Conservation (phyloP, 2,888 invertebrate species). For the Myathropa florea region DNA sequence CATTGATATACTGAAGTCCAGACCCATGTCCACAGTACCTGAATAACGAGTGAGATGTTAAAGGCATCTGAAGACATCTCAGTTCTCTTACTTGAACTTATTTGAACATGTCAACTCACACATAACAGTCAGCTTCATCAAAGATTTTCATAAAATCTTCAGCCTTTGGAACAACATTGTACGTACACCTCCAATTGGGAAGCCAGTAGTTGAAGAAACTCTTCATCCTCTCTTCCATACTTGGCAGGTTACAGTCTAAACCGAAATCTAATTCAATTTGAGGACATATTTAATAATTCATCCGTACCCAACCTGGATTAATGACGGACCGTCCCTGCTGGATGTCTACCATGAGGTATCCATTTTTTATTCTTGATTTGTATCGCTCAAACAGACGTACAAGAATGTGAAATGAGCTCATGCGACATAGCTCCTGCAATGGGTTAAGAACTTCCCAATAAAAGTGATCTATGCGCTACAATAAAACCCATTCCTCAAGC, state of each 20-base stretch:
- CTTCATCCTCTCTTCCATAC: constrained; percentile 81
- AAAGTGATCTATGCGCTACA: constrained; percentile 78
- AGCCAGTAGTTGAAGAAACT: constrained; percentile 82
- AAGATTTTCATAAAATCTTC: constrained; percentile 82
- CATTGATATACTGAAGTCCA: constrained; percentile 83
- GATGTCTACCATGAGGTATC: constrained; percentile 76
- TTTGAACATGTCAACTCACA: constrained; percentile 82
- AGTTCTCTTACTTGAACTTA: no score
- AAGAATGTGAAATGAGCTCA: constrained; percentile 78
- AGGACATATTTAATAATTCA: constrained; percentile 30
- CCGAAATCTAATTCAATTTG: constrained; percentile 27
- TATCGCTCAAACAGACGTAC: constrained; percentile 76
- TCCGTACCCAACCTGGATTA: constrained; percentile 76
- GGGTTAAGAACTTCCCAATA: constrained; percentile 79
- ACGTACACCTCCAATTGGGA: constrained; percentile 80
- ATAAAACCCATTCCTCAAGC: neutral
- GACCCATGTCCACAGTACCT: constrained; percentile 88
- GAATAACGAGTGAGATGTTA: constrained; percentile 9
- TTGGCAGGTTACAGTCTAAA: constrained; percentile 78
- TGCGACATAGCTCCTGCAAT: constrained; percentile 77
- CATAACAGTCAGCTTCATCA: constrained; percentile 82
- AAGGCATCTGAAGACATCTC: neutral
- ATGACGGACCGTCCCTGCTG: constrained; percentile 75
- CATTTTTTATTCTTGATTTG: constrained; percentile 74
- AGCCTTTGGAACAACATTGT: constrained; percentile 81